These are phyloP conservation scores for Ochropacha duplaris DNA, from an alignment of 2,888 invertebrate genomes.

Conservation along the genomic window DNA sequence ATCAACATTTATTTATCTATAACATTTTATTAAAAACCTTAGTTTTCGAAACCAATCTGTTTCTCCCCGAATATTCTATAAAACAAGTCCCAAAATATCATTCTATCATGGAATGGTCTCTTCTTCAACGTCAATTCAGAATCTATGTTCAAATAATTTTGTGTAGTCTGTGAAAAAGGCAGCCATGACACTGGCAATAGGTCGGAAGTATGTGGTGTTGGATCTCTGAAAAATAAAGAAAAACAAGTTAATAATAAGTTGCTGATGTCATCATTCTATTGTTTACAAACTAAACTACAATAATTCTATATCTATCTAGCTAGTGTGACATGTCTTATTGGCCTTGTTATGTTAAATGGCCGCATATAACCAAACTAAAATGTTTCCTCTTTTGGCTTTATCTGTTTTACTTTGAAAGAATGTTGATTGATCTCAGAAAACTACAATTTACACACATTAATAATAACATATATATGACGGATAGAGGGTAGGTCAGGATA, in stretches of 20 bases:
- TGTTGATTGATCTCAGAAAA: too few species aligned
- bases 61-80: constrained; percentile 1
- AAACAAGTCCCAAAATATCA: constrained; percentile 11
- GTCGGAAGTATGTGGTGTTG: constrained; percentile 5
- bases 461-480: too few species aligned
- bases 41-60: not conserved
- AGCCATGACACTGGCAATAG: constrained; percentile 8
- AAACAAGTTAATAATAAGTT: not conserved
- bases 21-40: not conserved
- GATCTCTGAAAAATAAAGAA: constrained; percentile 5
- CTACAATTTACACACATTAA: too few species aligned
- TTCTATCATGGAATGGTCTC: not conserved
- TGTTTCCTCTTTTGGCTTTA: too few species aligned
- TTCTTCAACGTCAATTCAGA: not conserved
- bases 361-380: too few species aligned
- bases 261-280: too few species aligned
- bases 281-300: too few species aligned
- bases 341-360: too few species aligned
- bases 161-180: not conserved
- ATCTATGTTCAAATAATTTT: constrained; percentile 5
- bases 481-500: too few species aligned
- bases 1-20: not conserved
- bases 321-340: too few species aligned
- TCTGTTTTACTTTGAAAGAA: too few species aligned
- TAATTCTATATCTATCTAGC: too few species aligned